A percentile compares a stretch with the other conserved stretches of the same genome.
Evolutionary conservation across 2,113 vertebrate species (phyloP).

Genomic region (Saguinus midas): DNA sequence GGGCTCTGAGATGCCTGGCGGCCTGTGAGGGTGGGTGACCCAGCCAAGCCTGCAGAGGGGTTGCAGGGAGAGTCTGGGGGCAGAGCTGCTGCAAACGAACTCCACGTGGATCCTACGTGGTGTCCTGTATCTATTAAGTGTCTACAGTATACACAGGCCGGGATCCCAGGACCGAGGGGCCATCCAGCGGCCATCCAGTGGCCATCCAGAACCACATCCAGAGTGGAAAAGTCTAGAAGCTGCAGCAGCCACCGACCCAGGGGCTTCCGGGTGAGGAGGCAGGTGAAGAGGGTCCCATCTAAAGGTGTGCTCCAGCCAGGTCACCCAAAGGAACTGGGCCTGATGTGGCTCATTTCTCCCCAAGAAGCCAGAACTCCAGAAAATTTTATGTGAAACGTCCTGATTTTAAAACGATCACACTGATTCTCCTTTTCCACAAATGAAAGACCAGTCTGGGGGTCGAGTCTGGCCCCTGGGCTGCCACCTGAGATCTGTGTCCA

Average conservation of each 20-base stretch:
- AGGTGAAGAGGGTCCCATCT: not conserved
- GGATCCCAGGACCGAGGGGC: no score
- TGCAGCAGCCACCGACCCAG: accelerated
- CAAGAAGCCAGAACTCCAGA: not conserved
- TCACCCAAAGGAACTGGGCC: not conserved
- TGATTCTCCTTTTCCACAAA: not conserved
- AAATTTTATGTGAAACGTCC: accelerated
- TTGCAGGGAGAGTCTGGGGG: not conserved
- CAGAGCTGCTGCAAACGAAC: no score
- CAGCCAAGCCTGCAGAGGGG: not conserved
- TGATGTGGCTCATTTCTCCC: accelerated
- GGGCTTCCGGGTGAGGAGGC: not conserved
- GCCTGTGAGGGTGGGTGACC: not conserved
- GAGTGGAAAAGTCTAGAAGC: not conserved
- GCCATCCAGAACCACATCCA: not conserved
- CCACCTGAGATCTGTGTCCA: accelerated
- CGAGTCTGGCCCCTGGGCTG: accelerated
- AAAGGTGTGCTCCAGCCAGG: not conserved
- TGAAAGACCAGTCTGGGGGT: not conserved
- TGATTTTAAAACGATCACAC: not conserved
- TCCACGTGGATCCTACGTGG: no score
- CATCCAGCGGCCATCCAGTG: no score
- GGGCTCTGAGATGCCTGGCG: no score
- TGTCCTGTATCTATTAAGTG: no score
- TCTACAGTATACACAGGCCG: no score